Base-by-base conservation (phyloP, 2,113 vertebrate species). In the Chascanopsetta lugubris region DNA sequence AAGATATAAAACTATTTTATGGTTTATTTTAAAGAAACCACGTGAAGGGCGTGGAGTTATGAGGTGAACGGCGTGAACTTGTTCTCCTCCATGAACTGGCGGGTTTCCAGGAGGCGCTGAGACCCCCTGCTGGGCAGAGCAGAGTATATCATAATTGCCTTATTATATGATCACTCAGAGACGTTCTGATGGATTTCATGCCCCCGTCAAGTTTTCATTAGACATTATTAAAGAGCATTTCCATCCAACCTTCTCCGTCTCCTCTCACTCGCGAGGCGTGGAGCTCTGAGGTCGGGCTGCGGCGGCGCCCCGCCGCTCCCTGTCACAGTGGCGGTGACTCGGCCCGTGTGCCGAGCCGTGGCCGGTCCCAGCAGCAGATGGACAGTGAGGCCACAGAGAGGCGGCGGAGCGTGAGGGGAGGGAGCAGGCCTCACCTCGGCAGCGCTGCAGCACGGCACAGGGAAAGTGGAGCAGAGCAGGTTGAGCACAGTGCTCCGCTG, bases 361-460 rank as follows among this genome's bases (percentile, higher is more conserved):
- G 40, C 25, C 25, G 76, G 45, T 90, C 82, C 84, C 84, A 49
- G 8, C 56, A 89, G 83, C 90, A 90, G 84, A 88, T 75, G 83
- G 85, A 42, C 38, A 82, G 83, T 89, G 89, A 89, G 86, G 79
- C 87, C 84, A 70, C 82, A 87, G 85, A 87, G 83, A 88, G 38
- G 15, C 38, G n/a, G 38, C 8, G 38, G 15, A 42, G 38, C 38
- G 6, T 42, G 17, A n/a, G n/a, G n/a, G n/a, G 15, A 42, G 38
- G 38, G 17, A 42, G 17, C 38, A 42, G 38, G 38, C 6, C 17
- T 18, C 5, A 7, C 17, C 38, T n/a, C n/a, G n/a, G n/a, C n/a
- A n/a, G 17, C n/a, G 38, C 17, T n/a, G 38, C 17, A 42, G 17
- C 4, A 8, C 29, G 8, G 29, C 29, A n/a, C 15, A 42, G 38